phyloP scores from a whole-genome alignment of 2,888 invertebrate genomes.

The Drosophila tanythrix region DNA sequence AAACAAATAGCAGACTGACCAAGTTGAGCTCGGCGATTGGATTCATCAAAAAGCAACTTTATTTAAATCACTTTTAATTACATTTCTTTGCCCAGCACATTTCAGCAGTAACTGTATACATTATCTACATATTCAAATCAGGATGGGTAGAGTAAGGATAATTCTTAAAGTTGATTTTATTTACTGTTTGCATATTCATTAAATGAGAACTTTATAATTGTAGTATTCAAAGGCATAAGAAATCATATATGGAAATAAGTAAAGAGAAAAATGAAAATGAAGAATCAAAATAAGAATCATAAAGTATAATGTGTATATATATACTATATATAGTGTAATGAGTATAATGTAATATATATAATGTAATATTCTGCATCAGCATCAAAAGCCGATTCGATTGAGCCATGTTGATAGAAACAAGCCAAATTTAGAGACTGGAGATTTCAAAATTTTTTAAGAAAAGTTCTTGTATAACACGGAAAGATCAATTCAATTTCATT shows the following conservation, averaged over 20 bases:
- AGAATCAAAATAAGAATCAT: rapidly evolving
- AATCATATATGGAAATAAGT: background rate
- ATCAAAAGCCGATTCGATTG: background rate
- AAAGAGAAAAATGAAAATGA: background rate
- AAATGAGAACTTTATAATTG: background rate
- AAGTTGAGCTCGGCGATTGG: background rate
- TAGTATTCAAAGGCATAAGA: background rate
- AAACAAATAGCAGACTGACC: conserved; percentile 30
- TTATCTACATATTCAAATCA: background rate
- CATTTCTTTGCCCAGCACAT: background rate
- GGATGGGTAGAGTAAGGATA: background rate
- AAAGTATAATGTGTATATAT: background rate
- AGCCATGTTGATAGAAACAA: too few species aligned
- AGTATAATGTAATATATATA: too few species aligned
- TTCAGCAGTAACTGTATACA: background rate
- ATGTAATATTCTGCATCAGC: background rate
- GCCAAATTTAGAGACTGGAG: too few species aligned
- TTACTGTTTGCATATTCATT: background rate
- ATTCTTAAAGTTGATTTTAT: background rate
- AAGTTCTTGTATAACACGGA: too few species aligned
- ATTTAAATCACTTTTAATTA: conserved; percentile 45
- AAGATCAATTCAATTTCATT: too few species aligned
- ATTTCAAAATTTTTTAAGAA: too few species aligned
- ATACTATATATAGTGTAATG: too few species aligned
- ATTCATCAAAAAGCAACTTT: conserved; percentile 23